Base-by-base conservation (phyloP, 1,140 invertebrate species). In the Mizuhopecten yessoensis region DNA sequence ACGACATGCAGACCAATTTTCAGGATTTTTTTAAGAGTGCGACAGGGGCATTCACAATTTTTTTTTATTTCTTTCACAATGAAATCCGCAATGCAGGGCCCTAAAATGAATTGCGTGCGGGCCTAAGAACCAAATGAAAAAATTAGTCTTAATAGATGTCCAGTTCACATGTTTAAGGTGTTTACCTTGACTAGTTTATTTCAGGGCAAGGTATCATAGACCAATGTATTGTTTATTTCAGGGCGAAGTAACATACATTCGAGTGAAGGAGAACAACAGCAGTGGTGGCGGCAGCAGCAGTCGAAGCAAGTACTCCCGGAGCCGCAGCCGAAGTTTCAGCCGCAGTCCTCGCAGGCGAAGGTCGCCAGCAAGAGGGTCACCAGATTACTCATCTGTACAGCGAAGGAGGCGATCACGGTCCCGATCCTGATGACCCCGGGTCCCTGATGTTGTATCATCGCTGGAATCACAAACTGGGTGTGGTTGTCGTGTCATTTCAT, bases 201-300 rank as follows among this genome's bases (percentile, higher is more conserved):
- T n/a, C n/a, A n/a, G n/a, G n/a, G n/a, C n/a, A n/a, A n/a, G n/a
- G n/a, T n/a, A n/a, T n/a, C n/a, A n/a, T n/a, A n/a, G n/a, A n/a
- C n/a, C n/a, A n/a, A n/a, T n/a, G n/a, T n/a, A n/a, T n/a, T n/a
- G n/a, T n/a, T n/a, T n/a, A n/a, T 96, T 97, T 49, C 94, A 99
- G 98, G 99, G 99, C 89, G 99, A 99, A 97, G 98, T 98, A 49
- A 97, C 98, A 10, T 99, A 99, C 96, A 99, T 99, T 94, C 97
- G 98, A 87, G 98, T 99, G 23, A 98, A 98, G 95, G 98, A 99
- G 97, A 98, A 99, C 96, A 98, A 98, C 94, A 98, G 98, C n/a
- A 97, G 98, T 90, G 97, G 97, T 93, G 97, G 98, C 88, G 97
- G 98, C 88, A 97, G 98, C 15, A 97, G 97, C 90, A 97, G 98